phyloP scores from a whole-genome alignment of 64 coral and sea anemone genomes.

The Actinia equina region DNA sequence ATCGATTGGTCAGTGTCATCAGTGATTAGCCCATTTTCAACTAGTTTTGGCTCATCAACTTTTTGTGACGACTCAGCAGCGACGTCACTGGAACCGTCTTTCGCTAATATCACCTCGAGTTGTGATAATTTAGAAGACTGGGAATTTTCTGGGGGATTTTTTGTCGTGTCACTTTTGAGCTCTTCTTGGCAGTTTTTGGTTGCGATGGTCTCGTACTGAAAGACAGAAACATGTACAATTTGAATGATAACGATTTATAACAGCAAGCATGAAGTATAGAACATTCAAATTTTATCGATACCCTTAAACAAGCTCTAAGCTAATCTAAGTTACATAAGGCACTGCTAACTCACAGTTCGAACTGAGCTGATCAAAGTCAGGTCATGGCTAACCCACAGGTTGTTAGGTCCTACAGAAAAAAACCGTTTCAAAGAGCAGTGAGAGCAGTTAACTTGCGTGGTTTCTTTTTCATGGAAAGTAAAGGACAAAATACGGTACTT shows the following conservation, averaged over 20 bases:
- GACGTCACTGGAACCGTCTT: neutral
- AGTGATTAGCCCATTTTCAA: neutral
- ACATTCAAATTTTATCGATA: neutral
- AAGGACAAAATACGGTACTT: neutral
- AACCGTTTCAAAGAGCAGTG: too few species aligned
- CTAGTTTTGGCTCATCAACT: neutral
- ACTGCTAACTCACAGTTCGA: too few species aligned
- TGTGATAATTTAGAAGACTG: neutral
- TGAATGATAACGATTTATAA: neutral
- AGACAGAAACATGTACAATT: neutral
- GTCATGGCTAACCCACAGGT: too few species aligned
- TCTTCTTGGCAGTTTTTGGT: neutral
- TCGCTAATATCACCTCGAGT: neutral
- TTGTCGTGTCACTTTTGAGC: neutral
- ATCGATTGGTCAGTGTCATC: neutral
- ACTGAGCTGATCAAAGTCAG: too few species aligned
- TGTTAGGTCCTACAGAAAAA: too few species aligned
- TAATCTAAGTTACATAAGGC: too few species aligned
- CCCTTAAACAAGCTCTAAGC: too few species aligned
- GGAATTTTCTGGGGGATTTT: neutral
- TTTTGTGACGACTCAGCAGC: neutral
- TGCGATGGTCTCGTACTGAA: neutral
- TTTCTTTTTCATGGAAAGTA: neutral
- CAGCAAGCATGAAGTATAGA: neutral
- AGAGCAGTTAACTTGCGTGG: too few species aligned